Evolutionary conservation across 2,888 invertebrate species (phyloP).

Genomic region (Saturnia pavonia): DNA sequence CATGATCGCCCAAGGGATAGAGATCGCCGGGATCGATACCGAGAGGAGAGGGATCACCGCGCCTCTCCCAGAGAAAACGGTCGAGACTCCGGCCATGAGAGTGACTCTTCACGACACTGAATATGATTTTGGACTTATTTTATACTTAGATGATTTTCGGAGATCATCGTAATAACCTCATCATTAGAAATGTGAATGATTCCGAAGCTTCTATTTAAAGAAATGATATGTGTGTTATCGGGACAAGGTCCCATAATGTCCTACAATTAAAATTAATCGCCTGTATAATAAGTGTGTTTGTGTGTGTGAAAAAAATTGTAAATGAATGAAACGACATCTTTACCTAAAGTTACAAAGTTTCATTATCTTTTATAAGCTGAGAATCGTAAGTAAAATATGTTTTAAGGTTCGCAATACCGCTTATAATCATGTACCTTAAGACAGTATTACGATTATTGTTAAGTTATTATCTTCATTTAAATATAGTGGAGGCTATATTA

Average conservation of each 20-base stretch:
- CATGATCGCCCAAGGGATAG: slow-evolving; percentile 61
- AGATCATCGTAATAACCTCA: slow-evolving; percentile 3
- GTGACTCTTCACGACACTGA: slow-evolving; percentile 78
- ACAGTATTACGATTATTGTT: slow-evolving; percentile 70
- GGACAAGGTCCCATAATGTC: not conserved
- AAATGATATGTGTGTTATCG: not conserved
- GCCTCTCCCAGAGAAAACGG: slow-evolving; percentile 75
- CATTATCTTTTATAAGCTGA: slow-evolving; percentile 49
- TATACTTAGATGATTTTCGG: slow-evolving; percentile 15
- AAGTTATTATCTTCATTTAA: slow-evolving; percentile 53
- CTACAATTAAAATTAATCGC: not conserved
- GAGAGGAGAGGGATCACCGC: slow-evolving; percentile 73
- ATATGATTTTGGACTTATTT: slow-evolving; percentile 1
- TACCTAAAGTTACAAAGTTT: slow-evolving; percentile 65
- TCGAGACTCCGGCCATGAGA: slow-evolving; percentile 77
- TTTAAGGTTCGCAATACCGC: slow-evolving; percentile 60
- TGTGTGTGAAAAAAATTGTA: not conserved
- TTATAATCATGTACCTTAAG: slow-evolving; percentile 62
- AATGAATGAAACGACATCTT: slow-evolving; percentile 54
- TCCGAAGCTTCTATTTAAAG: not conserved
- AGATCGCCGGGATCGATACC: slow-evolving; percentile 64
- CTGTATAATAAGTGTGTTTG: slow-evolving; percentile 2
- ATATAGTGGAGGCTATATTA: slow-evolving; percentile 69
- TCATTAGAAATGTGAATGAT: not conserved
- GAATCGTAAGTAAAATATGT: slow-evolving; percentile 54